These are phyloP conservation scores for Ferrisia virgata DNA, from an alignment of 2,888 invertebrate species.

Conservation along the genomic window DNA sequence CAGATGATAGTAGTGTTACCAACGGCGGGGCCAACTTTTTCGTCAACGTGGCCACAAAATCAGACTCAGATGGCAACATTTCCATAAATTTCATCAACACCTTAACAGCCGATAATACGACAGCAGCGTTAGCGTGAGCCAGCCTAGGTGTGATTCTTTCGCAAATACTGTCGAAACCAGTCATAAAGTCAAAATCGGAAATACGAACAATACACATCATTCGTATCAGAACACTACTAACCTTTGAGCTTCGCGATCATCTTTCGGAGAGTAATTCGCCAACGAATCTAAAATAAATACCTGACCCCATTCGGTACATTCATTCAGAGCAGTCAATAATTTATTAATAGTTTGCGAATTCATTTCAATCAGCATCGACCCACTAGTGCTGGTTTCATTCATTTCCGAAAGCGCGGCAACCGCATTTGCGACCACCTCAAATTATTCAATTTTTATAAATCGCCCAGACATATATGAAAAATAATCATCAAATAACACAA, in stretches of 20 bases:
- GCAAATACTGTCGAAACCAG: slow-evolving; percentile 67
- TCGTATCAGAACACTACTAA: slow-evolving; percentile 47
- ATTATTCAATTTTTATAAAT: slow-evolving; percentile 34
- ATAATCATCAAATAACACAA: neutral
- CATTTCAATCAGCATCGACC: slow-evolving; percentile 92
- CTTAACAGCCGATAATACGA: slow-evolving; percentile 97
- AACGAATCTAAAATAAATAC: slow-evolving; percentile 97
- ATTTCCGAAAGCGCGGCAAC: slow-evolving; percentile 98
- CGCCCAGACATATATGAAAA: neutral
- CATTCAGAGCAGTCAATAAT: slow-evolving; percentile 93
- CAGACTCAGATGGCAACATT: slow-evolving; percentile 88
- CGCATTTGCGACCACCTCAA: slow-evolving; percentile 89
- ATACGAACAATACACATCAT: neutral
- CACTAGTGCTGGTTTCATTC: slow-evolving; percentile 92
- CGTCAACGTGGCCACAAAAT: slow-evolving; percentile 88
- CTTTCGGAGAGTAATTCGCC: slow-evolving; percentile 94
- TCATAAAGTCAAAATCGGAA: neutral
- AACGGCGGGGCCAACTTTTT: slow-evolving; percentile 98
- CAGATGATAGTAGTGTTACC: slow-evolving; percentile 93
- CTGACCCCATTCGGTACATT: slow-evolving; percentile 99
- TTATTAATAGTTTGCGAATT: slow-evolving; percentile 98
- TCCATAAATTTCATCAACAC: slow-evolving; percentile 99
- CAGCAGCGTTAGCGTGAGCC: slow-evolving; percentile 98
- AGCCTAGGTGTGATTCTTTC: slow-evolving; percentile 95
- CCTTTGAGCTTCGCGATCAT: slow-evolving; percentile 95